A percentile compares a stretch with the other conserved stretches of the same genome.
Conservation (phyloP, 2,113 vertebrate species). For the Tupaia tana region DNA sequence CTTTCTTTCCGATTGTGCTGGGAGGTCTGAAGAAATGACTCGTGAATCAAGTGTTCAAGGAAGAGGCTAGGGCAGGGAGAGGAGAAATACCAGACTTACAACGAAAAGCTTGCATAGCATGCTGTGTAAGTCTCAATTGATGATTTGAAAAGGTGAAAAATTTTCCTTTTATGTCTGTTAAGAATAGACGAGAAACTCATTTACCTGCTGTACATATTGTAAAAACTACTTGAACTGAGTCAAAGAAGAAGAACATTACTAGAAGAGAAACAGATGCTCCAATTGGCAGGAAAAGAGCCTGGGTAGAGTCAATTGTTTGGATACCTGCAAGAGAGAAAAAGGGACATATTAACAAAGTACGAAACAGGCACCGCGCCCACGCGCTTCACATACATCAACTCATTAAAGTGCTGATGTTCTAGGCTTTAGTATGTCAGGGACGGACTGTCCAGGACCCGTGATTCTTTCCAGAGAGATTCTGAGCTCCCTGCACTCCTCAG, state of each 20-base stretch:
- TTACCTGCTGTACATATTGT: constrained; percentile 99
- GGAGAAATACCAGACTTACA: neutral
- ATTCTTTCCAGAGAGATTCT: neutral
- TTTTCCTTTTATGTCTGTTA: constrained; percentile 23
- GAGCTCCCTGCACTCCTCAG: neutral
- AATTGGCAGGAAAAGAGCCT: constrained; percentile 98
- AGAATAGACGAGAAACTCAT: constrained; percentile 7
- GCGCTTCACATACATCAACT: neutral
- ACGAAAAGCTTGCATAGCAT: constrained; percentile 3
- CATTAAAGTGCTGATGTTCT: neutral
- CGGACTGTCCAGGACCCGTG: neutral
- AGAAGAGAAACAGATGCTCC: constrained; percentile 98
- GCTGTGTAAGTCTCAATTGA: neutral
- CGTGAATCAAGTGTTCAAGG: neutral
- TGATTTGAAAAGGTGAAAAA: neutral
- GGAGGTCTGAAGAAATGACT: neutral
- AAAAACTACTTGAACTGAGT: constrained; percentile 99
- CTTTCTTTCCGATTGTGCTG: neutral
- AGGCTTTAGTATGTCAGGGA: neutral
- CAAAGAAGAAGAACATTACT: constrained; percentile 99
- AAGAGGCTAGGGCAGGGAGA: neutral
- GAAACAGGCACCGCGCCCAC: neutral
- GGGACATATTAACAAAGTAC: neutral
- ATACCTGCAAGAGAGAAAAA: constrained; percentile 90
- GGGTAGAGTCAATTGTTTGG: constrained; percentile 99